phyloP scores from a whole-genome alignment of 2,888 invertebrate species.

The Escarpia spicata region DNA sequence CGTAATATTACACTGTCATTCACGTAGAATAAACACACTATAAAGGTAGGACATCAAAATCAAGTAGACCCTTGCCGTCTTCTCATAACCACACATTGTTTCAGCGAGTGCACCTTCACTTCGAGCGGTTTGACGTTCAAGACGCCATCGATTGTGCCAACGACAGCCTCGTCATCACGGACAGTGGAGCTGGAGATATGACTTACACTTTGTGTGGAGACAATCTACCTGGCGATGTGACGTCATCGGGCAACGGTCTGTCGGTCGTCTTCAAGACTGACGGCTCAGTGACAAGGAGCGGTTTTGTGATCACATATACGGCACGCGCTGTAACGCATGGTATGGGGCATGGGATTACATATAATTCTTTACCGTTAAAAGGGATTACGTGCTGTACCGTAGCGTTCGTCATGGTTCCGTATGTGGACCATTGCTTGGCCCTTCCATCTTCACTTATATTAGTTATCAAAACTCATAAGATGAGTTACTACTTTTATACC shows the following conservation, averaged over 20 bases:
- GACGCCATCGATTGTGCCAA: neutral
- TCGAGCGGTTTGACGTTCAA: neutral
- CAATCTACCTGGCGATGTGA: slow-evolving; percentile 74
- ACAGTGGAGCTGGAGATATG: neutral
- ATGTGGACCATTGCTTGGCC: too few species aligned
- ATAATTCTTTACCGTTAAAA: too few species aligned
- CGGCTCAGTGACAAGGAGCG: slow-evolving; percentile 69
- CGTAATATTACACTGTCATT: too few species aligned
- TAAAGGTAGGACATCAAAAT: too few species aligned
- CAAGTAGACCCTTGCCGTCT: too few species aligned
- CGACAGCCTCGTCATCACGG: neutral
- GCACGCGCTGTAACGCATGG: slow-evolving; percentile 66
- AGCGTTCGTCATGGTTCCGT: too few species aligned
- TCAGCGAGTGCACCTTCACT: neutral
- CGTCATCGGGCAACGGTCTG: slow-evolving; percentile 76
- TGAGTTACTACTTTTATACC: too few species aligned
- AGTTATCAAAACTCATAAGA: too few species aligned
- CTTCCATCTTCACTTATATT: too few species aligned
- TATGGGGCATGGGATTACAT: neutral
- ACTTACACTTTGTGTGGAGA: slow-evolving; percentile 74
- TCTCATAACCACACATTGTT: neutral
- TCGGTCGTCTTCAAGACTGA: slow-evolving; percentile 79
- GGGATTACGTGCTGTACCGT: too few species aligned
- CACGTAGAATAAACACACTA: too few species aligned
- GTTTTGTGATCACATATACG: slow-evolving; percentile 80